Percentiles rank a stretch among this genome's conserved stretches.
Evolutionary conservation across 2,113 vertebrate genomes (phyloP).

Genomic region (Pedionomus torquatus): DNA sequence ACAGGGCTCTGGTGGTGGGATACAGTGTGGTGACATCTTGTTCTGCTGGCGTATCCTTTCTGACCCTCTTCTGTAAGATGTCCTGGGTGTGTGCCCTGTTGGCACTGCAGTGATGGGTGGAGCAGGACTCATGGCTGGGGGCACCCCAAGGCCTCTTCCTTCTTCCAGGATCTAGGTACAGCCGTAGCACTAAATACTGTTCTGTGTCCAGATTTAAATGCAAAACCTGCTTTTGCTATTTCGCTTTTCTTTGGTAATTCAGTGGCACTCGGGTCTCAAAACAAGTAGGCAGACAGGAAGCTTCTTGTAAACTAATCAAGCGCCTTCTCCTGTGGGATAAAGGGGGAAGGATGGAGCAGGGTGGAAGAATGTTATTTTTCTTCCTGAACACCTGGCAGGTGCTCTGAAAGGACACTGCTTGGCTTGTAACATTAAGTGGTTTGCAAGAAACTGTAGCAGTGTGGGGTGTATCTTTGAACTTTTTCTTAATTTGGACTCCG

Average conservation of each 20-base stretch:
- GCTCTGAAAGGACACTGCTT: not conserved
- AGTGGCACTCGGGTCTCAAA: not conserved
- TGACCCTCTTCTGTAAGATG: too few species aligned
- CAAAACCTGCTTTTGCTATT: not conserved
- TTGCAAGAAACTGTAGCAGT: not conserved
- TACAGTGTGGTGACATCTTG: not conserved
- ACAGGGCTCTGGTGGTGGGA: not conserved
- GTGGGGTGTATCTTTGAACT: not conserved
- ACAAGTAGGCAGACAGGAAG: not conserved
- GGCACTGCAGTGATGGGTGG: not conserved
- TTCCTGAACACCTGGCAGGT: not conserved
- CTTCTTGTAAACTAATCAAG: not conserved
- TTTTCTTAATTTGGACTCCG: not conserved
- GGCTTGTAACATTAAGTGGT: not conserved
- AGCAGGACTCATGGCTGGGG: rapidly evolving
- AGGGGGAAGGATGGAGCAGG: not conserved
- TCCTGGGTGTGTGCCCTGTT: rapidly evolving
- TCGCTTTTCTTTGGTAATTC: not conserved
- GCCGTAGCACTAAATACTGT: not conserved
- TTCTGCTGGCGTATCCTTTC: not conserved
- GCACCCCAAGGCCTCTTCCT: not conserved
- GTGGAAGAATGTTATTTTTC: not conserved
- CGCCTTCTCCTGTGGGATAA: not conserved
- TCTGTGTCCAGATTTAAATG: not conserved
- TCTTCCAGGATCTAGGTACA: too few species aligned